A percentile compares a stretch with the other conserved stretches of the same genome.
phyloP scores from a whole-genome alignment of 2,797 vertebrate genomes.

The Mus spretus region DNA sequence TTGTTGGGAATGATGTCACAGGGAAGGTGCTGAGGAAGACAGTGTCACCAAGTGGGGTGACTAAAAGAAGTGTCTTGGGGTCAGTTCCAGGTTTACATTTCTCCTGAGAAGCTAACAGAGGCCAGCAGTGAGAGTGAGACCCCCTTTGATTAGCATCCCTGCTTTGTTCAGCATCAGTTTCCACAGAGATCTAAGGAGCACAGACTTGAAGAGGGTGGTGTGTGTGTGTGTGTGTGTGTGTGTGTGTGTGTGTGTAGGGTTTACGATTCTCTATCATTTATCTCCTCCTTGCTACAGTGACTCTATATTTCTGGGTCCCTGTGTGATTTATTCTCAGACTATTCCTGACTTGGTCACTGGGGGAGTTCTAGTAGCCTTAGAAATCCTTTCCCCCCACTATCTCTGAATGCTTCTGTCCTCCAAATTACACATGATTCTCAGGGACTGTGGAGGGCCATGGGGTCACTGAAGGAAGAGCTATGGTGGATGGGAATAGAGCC shows the following conservation, averaged over 20 bases:
- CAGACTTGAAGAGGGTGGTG: fast-evolving
- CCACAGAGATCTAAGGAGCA: background rate
- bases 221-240: no score
- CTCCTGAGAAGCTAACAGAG: background rate
- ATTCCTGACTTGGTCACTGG: background rate
- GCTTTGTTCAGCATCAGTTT: background rate
- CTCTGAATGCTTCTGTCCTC: background rate
- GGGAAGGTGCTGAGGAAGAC: background rate
- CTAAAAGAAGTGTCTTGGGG: background rate
- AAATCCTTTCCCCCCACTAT: background rate
- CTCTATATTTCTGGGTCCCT: background rate
- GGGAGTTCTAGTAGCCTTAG: background rate
- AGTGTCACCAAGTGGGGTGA: background rate
- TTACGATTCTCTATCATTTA: background rate
- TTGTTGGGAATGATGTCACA: background rate
- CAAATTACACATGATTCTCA: background rate
- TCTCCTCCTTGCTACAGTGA: background rate
- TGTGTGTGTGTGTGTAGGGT: no score
- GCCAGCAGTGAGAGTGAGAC: no score
- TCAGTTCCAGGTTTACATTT: background rate
- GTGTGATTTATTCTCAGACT: background rate
- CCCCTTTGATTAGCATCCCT: background rate
- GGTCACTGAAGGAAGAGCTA: background rate
- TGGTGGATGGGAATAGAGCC: background rate
- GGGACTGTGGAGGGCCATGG: background rate